Evolutionary conservation across 2,888 invertebrate genomes (phyloP), one percentile per base, ranked within the genome.

Genomic region (Calliopum simillimum): DNA sequence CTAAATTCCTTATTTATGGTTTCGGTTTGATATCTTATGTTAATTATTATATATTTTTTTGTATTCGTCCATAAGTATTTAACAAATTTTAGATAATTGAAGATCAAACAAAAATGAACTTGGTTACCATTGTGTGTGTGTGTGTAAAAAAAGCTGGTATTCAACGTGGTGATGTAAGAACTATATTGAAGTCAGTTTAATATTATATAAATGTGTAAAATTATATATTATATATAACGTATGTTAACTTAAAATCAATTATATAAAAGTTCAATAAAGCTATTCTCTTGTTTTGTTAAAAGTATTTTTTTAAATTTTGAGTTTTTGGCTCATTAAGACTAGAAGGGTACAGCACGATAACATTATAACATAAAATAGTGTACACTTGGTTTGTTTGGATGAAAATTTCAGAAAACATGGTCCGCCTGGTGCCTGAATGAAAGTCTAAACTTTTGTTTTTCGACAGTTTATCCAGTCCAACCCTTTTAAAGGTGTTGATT

Each of bases 21-120:
- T 63, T 55, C 63, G 51, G 41, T 62, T 59, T 53, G 53, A 43
- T 64, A 68, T 74, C 77, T 79, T 78, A 21, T 43, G 55, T 14
- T 21, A 55, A 63, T 63, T 4, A 16, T 23, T 21, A 13, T 49
- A 14, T n/a, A 23, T 16, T 16, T 56, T 61, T 49, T 11, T 49
- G 33, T 49, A 23, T 8, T 23, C 21, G 23, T 11, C 21, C 44
- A 23, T 44, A 59, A 43, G 61, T 61, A 23, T 46, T 61, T 44
- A 16, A 47, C 19, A 13, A 44, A 46, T 16, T 16, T 25, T 65
- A 23, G 44, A 55, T 55, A 44, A 21, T n/a, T 44, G 2, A 55
- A 44, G 21, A 44, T 16, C 21, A n/a, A 53, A 64, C 0, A 14
- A 4, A 4, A 55, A 23, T 8, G 41, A 55, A 46, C 33, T 56